Evolutionary conservation across 2,113 vertebrate genomes (phyloP).

Genomic region (Eubucco bourcierii): DNA sequence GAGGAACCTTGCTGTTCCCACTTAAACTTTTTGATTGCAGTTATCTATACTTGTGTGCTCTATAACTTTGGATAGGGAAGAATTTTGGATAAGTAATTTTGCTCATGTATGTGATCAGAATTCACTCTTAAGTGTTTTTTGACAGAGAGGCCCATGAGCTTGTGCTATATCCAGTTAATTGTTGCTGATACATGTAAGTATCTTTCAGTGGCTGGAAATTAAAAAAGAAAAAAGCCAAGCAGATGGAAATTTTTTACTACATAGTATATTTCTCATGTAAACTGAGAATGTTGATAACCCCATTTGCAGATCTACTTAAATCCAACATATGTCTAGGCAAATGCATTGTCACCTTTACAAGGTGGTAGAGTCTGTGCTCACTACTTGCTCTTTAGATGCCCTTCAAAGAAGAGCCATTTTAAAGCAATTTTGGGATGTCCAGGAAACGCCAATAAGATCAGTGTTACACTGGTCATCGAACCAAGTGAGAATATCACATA

Average conservation of each 20-base stretch:
- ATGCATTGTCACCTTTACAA: accelerated
- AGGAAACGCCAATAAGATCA: not conserved
- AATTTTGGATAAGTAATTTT: not conserved
- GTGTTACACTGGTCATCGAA: not conserved
- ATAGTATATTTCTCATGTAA: not conserved
- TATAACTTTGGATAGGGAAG: not conserved
- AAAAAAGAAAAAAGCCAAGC: no score
- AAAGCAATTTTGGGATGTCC: not conserved
- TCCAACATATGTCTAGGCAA: not conserved
- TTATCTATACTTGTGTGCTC: not conserved
- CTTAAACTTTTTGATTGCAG: not conserved
- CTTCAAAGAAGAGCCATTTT: accelerated
- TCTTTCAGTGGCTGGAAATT: not conserved
- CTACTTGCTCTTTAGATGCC: accelerated
- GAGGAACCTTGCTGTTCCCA: not conserved
- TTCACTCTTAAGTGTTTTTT: not conserved
- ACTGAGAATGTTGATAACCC: not conserved
- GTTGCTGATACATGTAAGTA: not conserved
- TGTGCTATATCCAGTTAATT: not conserved
- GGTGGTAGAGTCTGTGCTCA: not conserved
- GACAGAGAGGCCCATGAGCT: not conserved
- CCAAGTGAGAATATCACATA: not conserved
- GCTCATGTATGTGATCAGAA: accelerated
- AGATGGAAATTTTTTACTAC: not conserved
- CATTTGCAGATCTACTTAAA: not conserved